Evolutionary conservation across 2,797 vertebrate genomes (phyloP).

Genomic region (Ispidina lecontei): DNA sequence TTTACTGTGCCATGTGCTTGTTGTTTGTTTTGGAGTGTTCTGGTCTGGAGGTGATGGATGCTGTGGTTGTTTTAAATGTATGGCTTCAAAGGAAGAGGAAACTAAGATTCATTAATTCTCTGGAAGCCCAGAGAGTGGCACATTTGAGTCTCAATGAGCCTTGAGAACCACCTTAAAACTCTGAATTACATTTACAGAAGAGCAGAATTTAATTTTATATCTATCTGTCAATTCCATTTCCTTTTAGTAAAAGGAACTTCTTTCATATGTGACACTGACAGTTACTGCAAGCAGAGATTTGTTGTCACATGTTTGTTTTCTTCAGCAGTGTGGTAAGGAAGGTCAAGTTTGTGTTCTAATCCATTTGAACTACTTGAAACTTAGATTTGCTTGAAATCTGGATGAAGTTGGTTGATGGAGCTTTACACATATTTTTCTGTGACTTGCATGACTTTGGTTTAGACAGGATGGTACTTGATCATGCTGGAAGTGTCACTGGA

Average conservation of each 20-base stretch:
- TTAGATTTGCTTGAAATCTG: not conserved
- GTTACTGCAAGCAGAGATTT: constrained; percentile 8
- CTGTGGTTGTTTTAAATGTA: constrained; percentile 1
- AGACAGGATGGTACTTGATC: not conserved
- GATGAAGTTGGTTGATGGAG: not conserved
- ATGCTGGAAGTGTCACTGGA: not conserved
- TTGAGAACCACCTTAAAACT: constrained; percentile 18
- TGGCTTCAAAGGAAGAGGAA: not conserved
- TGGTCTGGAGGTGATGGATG: constrained; percentile 16
- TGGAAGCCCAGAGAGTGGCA: not conserved
- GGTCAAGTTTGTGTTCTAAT: constrained; percentile 34
- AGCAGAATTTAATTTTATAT: constrained; percentile 38
- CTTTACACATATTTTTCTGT: not conserved
- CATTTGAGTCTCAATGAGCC: not conserved
- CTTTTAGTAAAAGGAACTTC: constrained; percentile 36
- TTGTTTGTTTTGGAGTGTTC: constrained; percentile 34
- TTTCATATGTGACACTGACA: constrained; percentile 10
- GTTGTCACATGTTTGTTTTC: constrained; percentile 39
- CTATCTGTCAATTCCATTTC: constrained; percentile 8
- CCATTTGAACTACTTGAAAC: constrained; percentile 26
- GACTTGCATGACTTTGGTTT: not conserved
- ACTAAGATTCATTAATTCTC: not conserved
- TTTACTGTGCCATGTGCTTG: not conserved
- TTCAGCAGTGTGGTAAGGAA: constrained; percentile 12
- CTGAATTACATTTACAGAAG: constrained; percentile 17